Base-by-base conservation (phyloP, 1,140 invertebrate species). In the Macrobrachium rosenbergii region DNA sequence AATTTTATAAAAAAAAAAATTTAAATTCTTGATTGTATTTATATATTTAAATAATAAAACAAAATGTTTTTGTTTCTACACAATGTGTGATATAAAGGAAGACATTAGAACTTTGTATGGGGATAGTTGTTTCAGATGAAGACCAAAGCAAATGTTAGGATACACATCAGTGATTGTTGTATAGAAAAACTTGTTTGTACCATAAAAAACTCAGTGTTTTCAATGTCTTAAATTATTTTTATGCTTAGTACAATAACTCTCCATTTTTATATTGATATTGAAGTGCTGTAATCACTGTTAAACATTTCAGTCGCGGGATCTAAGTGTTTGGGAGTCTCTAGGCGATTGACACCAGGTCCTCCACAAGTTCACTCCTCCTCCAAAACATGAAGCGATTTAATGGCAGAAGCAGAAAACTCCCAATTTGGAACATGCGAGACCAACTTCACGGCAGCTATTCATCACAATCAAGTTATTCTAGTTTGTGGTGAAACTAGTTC, bases 401-500 rank as follows among this genome's bases (percentile, higher is more conserved):
- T 94, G 19, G 82, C 92, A 3, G 91, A 91, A 63, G 94, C 94
- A 83, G 94, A n/a, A 92, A 94, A 81, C 91, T 96, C 5, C 94
- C 94, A 28, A 93, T 95, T 43, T 93, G 92, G 88, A 89, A 91
- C 10, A 92, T 93, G 62, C 91, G 92, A 60, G 91, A 93, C 7
- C 91, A 93, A 78, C 93, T 95, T 83, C 82, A 1, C 95, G 0
- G 90, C 93, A 17, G 91, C 91, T 0, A 92, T 95, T 8, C 90
- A 91, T 5, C 89, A 91, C 0, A 93, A 94, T 91, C 92, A 94
- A 90, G 94, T 95, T 5, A 91, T 94, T 0, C 92, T 97, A 88
- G 94, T 98, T 64, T 94, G 94, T 73, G 96, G 96, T 19, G 95
- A 96, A 67, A 92, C 90, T 43, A 97, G 97, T 1, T 96, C 95